Base-by-base conservation (phyloP, 2,113 vertebrate species). In the Madoqua kirkii region DNA sequence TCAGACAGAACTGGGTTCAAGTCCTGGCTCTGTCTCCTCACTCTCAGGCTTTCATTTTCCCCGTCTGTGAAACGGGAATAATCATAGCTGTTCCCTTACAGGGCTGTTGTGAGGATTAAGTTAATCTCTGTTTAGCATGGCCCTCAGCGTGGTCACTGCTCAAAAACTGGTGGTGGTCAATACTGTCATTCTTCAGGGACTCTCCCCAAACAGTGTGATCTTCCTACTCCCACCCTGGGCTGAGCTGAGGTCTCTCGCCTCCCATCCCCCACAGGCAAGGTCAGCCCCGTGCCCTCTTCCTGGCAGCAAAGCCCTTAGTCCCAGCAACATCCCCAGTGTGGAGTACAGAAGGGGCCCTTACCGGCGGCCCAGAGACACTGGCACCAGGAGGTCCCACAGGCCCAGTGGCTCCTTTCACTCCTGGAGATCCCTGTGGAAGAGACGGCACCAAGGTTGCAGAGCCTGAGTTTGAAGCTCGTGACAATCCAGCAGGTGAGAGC, bases 391-490 rank as follows among this genome's bases (percentile, higher is more conserved):
- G 99, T 6, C 99, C 99, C 2, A 98, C 97, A 31, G 99, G 99
- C 89, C 99, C 99, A 1, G 92, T 82, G 14, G 96, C 98, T 23
- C 99, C 99, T 55, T 91, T 98, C 59, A 98, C 95, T 14, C 99
- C 99, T 1, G 86, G 95, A 48, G 98, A 78, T 12, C 99, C 99
- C 99, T 99, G 96, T 33, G 25, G 76, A 81, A 90, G 84, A 95
- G 83, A 95, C 62, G 91, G 19, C 10, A 96, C 14, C 45, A 11
- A 59, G 89, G 36, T 23, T 43, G 3, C 48, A 57, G 45, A 17
- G 19, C 12, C 52, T 7, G 23, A 27, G 13, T 36, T 25, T 84
- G 52, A 84, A 83, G 81, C n/a, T 27, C 1, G 13, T 2, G 3
- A 55, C 15, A 11, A 19, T 31, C 31, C 67, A 40, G 60, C 3